Conservation (phyloP, 1,140 invertebrate genomes). For the Bilobella aurantiaca region DNA sequence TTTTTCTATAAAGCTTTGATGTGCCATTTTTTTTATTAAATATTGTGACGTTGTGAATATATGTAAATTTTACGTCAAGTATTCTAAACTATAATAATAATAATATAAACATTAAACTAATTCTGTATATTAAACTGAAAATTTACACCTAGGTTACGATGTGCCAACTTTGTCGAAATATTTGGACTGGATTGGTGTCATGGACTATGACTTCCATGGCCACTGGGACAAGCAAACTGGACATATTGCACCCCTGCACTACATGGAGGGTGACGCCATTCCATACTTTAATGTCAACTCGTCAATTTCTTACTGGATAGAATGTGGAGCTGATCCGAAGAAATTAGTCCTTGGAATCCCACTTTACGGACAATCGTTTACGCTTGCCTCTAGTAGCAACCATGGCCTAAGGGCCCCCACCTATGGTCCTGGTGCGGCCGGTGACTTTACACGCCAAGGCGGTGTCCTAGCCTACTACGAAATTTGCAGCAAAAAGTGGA, state of each 20-base stretch:
- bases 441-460: conserved; percentile 62
- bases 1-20: too few relatives aligned
- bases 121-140: conserved; percentile 12
- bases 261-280: conserved; percentile 56
- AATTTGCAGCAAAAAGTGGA: conserved; percentile 50
- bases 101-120: too few relatives aligned
- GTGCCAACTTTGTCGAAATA: conserved; percentile 56
- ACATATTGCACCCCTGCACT: conserved; percentile 72
- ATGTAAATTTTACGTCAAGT: too few relatives aligned
- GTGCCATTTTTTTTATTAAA: too few relatives aligned
- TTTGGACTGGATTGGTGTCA: conserved; percentile 71
- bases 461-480: conserved; percentile 80
- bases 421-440: conserved; percentile 63
- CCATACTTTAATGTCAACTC: conserved; percentile 70
- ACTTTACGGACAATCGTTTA: conserved; percentile 72
- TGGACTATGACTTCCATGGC: conserved; percentile 83
- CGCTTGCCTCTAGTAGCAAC: conserved; percentile 52
- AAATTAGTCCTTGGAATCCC: conserved; percentile 67
- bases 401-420: conserved; percentile 56
- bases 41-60: too few relatives aligned
- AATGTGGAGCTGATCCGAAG: conserved; percentile 55
- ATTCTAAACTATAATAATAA: too few relatives aligned
- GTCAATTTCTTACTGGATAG: conserved; percentile 68
- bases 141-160: conserved; percentile 53
- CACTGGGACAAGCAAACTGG: conserved; percentile 80